Evolutionary conservation across 1,140 invertebrate genomes (phyloP).

Genomic region (Yoshiicerus persimilis): DNA sequence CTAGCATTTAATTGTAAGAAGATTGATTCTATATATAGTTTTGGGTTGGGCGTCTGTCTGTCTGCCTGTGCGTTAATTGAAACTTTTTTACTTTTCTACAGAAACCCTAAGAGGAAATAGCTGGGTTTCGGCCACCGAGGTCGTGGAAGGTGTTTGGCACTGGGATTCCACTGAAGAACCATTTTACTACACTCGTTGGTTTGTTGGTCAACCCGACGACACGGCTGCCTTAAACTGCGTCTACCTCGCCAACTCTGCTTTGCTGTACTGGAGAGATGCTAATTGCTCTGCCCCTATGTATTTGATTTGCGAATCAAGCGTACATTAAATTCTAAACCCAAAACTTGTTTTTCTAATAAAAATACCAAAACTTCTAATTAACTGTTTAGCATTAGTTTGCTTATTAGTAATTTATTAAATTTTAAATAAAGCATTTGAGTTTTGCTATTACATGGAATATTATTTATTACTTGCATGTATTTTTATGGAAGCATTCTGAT

Average conservation of each 20-base stretch:
- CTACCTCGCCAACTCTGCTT: slow-evolving; percentile 30
- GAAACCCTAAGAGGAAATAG: slow-evolving; percentile 30
- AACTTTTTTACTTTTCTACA: too few relatives aligned
- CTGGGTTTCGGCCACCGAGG: slow-evolving; percentile 39
- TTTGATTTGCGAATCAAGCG: slow-evolving; percentile 44
- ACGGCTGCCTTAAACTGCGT: slow-evolving; percentile 37
- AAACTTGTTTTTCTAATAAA: too few relatives aligned
- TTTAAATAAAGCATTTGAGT: too few relatives aligned
- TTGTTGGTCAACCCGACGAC: slow-evolving; percentile 47
- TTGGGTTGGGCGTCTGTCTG: too few relatives aligned
- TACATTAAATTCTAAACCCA: too few relatives aligned
- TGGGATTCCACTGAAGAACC: slow-evolving; percentile 37
- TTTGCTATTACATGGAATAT: too few relatives aligned
- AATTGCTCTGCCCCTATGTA: slow-evolving; percentile 48
- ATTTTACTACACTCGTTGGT: slow-evolving; percentile 45
- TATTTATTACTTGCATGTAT: too few relatives aligned
- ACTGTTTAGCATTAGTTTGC: too few relatives aligned
- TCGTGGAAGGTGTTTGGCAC: slow-evolving; percentile 43
- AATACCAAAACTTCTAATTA: too few relatives aligned
- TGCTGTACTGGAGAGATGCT: slow-evolving; percentile 47
- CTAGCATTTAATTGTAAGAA: neutral
- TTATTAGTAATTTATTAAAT: too few relatives aligned
- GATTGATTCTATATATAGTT: neutral
- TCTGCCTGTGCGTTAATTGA: too few relatives aligned
- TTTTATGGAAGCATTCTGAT: too few relatives aligned